Evolutionary conservation across 2,113 vertebrate species (phyloP).

Genomic region (Astatoreochromis straeleni): DNA sequence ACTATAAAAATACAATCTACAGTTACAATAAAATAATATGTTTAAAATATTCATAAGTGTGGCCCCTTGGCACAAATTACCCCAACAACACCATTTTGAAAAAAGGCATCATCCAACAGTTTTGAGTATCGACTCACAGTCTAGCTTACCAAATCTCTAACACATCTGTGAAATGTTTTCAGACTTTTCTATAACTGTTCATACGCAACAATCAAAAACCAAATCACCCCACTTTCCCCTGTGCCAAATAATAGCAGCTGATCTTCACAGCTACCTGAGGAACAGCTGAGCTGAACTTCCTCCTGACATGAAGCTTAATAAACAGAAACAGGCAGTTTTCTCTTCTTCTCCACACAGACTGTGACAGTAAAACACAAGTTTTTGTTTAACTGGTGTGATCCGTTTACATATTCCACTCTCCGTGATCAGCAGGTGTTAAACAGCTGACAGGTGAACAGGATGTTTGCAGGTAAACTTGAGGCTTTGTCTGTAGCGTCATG

Average conservation of each 20-base stretch:
- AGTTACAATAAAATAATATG: not conserved
- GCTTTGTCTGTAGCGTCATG: not conserved
- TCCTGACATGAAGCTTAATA: not conserved
- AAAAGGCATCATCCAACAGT: not conserved
- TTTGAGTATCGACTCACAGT: not conserved
- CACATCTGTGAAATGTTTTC: not conserved
- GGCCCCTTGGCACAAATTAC: not conserved
- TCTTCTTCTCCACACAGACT: not conserved
- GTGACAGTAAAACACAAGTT: not conserved
- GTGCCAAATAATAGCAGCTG: not conserved
- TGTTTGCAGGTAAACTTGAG: not conserved
- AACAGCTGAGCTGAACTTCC: not conserved
- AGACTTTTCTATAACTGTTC: not conserved
- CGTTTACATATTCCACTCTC: not conserved
- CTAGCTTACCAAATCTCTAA: not conserved
- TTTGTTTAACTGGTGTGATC: not conserved
- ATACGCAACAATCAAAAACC: not conserved
- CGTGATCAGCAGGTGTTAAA: not conserved
- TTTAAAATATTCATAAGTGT: not conserved
- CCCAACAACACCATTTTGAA: not conserved
- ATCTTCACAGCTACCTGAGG: not conserved
- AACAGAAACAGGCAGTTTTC: not conserved
- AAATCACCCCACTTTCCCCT: not conserved
- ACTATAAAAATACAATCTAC: not conserved
- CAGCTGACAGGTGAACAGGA: not conserved